Conservation (phyloP, 1,140 invertebrate species). For the Drosophila auraria region DNA sequence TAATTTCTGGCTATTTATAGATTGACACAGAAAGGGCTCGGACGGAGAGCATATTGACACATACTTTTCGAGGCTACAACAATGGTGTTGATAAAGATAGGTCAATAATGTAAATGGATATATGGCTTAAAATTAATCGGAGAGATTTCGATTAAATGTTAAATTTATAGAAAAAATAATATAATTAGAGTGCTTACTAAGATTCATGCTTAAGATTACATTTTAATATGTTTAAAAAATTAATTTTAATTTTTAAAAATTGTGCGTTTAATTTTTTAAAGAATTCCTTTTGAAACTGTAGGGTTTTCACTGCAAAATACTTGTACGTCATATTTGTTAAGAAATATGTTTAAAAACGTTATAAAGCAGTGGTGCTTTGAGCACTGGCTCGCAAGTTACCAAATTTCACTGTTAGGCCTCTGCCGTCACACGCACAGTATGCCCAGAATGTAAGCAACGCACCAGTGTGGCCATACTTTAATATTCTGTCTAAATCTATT, state of each 20-base stretch:
- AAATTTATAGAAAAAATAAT: too few relatives aligned
- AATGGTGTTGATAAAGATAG: background rate
- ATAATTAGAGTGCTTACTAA: too few relatives aligned
- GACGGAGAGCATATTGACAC: background rate
- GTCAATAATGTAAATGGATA: background rate
- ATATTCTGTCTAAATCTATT: too few relatives aligned
- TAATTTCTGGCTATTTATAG: constrained; percentile 5
- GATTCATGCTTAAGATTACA: too few relatives aligned
- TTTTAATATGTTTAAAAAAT: too few relatives aligned
- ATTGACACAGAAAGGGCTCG: constrained; percentile 25
- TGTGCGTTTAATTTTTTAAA: background rate
- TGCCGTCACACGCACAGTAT: too few relatives aligned
- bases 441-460: too few relatives aligned
- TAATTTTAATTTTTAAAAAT: background rate
- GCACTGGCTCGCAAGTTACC: too few relatives aligned
- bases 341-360: too few relatives aligned
- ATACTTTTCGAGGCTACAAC: background rate
- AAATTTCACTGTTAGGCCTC: too few relatives aligned
- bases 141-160: background rate
- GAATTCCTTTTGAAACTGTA: background rate
- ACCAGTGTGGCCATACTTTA: too few relatives aligned
- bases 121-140: background rate
- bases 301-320: background rate
- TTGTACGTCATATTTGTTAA: background rate
- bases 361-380: too few relatives aligned